phyloP scores from a whole-genome alignment of 2,888 invertebrate genomes.

The Caenorhabditis plicata region DNA sequence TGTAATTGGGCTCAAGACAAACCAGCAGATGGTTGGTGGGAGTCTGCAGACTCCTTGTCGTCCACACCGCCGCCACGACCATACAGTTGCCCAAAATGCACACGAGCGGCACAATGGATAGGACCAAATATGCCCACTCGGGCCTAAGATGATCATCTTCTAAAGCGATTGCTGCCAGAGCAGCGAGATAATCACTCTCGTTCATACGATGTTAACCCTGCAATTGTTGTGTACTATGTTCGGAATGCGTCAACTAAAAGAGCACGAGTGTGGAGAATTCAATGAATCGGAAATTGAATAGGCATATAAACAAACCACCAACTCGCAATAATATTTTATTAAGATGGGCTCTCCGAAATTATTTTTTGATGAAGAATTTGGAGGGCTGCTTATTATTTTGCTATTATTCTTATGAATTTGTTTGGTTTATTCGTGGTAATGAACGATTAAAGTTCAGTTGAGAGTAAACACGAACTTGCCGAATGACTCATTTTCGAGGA shows the following conservation, averaged over 20 bases:
- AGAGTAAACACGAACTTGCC: too few relatives aligned
- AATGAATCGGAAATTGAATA: not conserved
- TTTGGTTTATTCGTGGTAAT: too few relatives aligned
- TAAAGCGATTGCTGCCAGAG: slow-evolving; percentile 22
- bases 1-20: not conserved
- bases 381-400: too few relatives aligned
- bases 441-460: too few relatives aligned
- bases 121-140: slow-evolving; percentile 39
- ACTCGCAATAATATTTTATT: too few relatives aligned
- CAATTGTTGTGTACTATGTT: too few relatives aligned
- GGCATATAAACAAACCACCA: too few relatives aligned
- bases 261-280: not conserved
- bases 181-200: slow-evolving; percentile 25
- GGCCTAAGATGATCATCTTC: slow-evolving; percentile 31
- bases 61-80: slow-evolving; percentile 62
- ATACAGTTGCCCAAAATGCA: slow-evolving; percentile 54
- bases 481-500: too few relatives aligned
- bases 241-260: too few relatives aligned
- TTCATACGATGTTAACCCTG: slow-evolving; percentile 26
- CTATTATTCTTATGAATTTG: too few relatives aligned
- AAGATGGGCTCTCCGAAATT: too few relatives aligned
- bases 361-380: too few relatives aligned
- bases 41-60: slow-evolving; percentile 59
- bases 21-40: slow-evolving; percentile 60
- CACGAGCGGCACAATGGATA: slow-evolving; percentile 42